Conservation (phyloP, 2,888 invertebrate genomes). For the Oligia latruncula region DNA sequence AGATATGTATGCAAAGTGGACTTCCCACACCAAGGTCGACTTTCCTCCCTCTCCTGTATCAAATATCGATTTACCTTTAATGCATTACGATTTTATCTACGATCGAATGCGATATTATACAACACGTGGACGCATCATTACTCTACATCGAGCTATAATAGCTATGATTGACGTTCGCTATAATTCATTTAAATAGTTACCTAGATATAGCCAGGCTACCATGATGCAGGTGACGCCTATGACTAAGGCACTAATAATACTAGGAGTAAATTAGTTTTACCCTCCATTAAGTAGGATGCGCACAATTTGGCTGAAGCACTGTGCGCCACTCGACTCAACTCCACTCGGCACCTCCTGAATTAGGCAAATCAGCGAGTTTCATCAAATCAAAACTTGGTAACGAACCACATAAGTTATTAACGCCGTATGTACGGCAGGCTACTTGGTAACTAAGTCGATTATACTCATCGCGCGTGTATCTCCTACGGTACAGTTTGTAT, state of each 20-base stretch:
- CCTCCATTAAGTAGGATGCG: slow-evolving; percentile 55
- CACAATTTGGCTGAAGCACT: slow-evolving; percentile 52
- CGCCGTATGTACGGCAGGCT: slow-evolving; percentile 50
- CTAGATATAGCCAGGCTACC: neutral
- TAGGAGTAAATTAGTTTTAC: slow-evolving; percentile 49
- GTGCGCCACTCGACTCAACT: slow-evolving; percentile 32
- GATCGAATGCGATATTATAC: neutral
- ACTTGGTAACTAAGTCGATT: slow-evolving; percentile 62
- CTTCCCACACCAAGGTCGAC: slow-evolving; percentile 24
- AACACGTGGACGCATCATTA: neutral
- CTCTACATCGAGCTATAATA: neutral
- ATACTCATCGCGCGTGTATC: slow-evolving; percentile 39
- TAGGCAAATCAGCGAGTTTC: slow-evolving; percentile 66
- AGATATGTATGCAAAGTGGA: slow-evolving; percentile 30
- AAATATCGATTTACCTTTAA: slow-evolving; percentile 30
- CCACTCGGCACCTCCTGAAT: slow-evolving; percentile 59
- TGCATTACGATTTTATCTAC: slow-evolving; percentile 21
- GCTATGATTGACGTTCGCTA: neutral
- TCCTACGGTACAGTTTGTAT: slow-evolving; percentile 33
- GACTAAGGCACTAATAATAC: slow-evolving; percentile 28
- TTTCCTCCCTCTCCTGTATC: slow-evolving; percentile 12
- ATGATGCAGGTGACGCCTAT: neutral
- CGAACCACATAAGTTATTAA: slow-evolving; percentile 72
- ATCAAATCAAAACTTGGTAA: slow-evolving; percentile 73
- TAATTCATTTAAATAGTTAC: neutral